Conservation (phyloP, 2,888 invertebrate genomes). For the Halictus quadricinctus region DNA sequence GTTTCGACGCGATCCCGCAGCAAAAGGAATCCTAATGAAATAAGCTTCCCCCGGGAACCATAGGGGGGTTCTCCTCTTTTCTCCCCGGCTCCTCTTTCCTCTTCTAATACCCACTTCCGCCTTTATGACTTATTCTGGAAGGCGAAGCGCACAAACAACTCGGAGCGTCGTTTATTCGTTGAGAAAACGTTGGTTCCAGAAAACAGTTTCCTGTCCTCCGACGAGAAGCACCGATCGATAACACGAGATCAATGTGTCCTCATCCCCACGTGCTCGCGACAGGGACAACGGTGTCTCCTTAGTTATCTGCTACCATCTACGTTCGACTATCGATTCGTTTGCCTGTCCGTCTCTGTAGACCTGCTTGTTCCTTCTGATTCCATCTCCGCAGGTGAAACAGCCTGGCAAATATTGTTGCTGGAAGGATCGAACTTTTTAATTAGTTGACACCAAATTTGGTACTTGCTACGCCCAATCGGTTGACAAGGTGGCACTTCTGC, state of each 20-base stretch:
- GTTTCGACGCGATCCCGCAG: conserved; percentile 1
- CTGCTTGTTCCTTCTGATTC: neutral
- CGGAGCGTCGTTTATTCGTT: neutral
- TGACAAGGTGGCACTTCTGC: too few relatives aligned
- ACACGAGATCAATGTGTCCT: neutral
- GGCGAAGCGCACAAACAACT: conserved; percentile 8
- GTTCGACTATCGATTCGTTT: conserved; percentile 10
- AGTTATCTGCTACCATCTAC: conserved; percentile 16
- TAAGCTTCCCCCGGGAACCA: conserved; percentile 12
- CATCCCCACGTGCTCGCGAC: conserved; percentile 1
- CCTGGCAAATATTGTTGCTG: neutral
- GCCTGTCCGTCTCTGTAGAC: neutral
- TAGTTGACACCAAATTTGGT: too few relatives aligned
- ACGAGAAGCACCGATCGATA: neutral
- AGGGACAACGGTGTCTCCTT: neutral
- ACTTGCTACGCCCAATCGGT: too few relatives aligned
- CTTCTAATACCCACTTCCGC: neutral
- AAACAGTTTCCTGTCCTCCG: neutral
- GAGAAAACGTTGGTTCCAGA: neutral
- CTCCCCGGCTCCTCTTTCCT: neutral
- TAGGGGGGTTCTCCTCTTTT: neutral
- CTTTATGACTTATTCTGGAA: neutral
- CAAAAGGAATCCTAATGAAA: conserved; percentile 17
- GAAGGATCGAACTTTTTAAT: neutral
- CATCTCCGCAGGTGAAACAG: neutral